These are phyloP conservation scores for Bombus breviceps DNA, from an alignment of 1,140 invertebrate genomes.

Conservation along the genomic window DNA sequence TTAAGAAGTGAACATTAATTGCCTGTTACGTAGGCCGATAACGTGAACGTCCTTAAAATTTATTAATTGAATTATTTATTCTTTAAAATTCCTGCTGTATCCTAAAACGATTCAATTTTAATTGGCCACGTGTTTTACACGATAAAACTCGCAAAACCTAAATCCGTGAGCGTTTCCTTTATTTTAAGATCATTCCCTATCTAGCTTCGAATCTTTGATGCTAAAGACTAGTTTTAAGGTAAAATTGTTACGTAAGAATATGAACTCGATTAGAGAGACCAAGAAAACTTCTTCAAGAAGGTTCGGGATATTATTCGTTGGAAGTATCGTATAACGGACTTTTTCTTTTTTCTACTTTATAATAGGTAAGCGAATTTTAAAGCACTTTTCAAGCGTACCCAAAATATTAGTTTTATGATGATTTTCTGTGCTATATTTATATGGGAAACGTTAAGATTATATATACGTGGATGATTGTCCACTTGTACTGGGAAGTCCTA, in stretches of 20 bases:
- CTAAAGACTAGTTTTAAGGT: conserved; percentile 34
- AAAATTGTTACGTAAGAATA: conserved; percentile 28
- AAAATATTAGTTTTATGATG: conserved; percentile 57
- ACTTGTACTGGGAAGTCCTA: conserved; percentile 44
- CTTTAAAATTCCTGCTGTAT: not conserved
- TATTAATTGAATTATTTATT: conserved; percentile 22
- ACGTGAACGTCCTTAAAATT: not conserved
- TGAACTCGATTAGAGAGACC: conserved; percentile 12
- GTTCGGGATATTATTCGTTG: conserved; percentile 27
- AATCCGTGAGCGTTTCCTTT: not conserved
- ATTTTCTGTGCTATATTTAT: conserved; percentile 29
- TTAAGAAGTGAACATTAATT: conserved; percentile 10
- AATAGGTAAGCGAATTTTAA: conserved; percentile 44
- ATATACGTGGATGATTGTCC: conserved; percentile 38
- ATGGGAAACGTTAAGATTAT: conserved; percentile 26
- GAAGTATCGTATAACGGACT: conserved; percentile 10
- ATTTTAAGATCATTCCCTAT: conserved; percentile 8
- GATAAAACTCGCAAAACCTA: conserved; percentile 19
- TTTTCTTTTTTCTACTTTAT: conserved; percentile 20
- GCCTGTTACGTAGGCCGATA: conserved; percentile 4
- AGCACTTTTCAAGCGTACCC: conserved; percentile 49
- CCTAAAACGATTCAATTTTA: conserved; percentile 26
- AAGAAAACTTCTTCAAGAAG: conserved; percentile 23
- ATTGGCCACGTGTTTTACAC: conserved; percentile 27
- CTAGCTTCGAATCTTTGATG: conserved; percentile 19